These are phyloP conservation scores for Molorchus minor DNA, from an alignment of 2,888 invertebrate species.

Conservation along the genomic window DNA sequence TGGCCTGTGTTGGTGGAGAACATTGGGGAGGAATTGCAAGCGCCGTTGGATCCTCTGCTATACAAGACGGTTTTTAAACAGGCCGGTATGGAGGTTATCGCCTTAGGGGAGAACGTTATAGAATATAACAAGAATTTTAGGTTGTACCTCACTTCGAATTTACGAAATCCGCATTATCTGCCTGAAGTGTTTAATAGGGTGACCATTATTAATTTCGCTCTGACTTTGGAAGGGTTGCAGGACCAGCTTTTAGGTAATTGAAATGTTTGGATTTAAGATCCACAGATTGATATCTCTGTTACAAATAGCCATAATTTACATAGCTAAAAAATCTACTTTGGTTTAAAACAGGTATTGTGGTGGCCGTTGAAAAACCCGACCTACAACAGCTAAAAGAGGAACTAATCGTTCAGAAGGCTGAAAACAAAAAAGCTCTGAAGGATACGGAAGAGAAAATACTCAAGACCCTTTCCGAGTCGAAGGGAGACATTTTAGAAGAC, in stretches of 20 bases:
- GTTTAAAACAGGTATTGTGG: slow-evolving; percentile 72
- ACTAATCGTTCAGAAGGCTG: slow-evolving; percentile 79
- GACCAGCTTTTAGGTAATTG: slow-evolving; percentile 79
- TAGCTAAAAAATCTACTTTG: too few relatives aligned
- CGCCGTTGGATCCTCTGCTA: slow-evolving; percentile 80
- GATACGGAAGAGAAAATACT: slow-evolving; percentile 90
- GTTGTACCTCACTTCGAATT: slow-evolving; percentile 83
- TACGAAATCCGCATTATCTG: slow-evolving; percentile 85
- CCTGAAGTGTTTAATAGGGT: slow-evolving; percentile 87
- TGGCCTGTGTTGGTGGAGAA: slow-evolving; percentile 82
- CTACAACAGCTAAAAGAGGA: slow-evolving; percentile 83
- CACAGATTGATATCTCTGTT: not conserved
- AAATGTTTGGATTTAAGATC: not conserved
- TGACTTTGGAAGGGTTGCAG: slow-evolving; percentile 83
- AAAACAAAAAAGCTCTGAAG: slow-evolving; percentile 81
- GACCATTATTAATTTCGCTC: slow-evolving; percentile 83
- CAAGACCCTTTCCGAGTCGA: slow-evolving; percentile 80
- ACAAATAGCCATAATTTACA: too few relatives aligned
- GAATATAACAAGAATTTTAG: slow-evolving; percentile 80
- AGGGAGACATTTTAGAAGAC: slow-evolving; percentile 91
- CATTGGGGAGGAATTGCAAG: slow-evolving; percentile 79
- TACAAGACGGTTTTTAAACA: slow-evolving; percentile 78
- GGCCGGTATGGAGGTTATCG: slow-evolving; percentile 78
- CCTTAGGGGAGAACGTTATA: slow-evolving; percentile 80
- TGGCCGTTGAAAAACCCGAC: slow-evolving; percentile 85